These are phyloP conservation scores for Amazonetta brasiliensis DNA, from an alignment of 2,797 vertebrate genomes.

Conservation along the genomic window DNA sequence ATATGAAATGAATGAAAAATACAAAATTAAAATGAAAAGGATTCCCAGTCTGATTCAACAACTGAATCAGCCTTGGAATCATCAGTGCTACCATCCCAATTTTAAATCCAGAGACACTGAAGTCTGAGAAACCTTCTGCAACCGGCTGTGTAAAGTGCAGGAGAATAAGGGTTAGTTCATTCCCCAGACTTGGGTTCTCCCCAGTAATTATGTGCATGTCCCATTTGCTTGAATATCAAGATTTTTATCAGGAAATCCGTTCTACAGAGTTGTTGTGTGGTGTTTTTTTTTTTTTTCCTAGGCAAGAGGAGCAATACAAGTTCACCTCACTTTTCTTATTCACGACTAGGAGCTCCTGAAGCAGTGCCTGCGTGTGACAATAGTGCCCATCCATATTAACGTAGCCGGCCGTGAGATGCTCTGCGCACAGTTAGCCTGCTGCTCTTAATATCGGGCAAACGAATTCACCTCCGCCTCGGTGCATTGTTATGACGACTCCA, in stretches of 20 bases:
- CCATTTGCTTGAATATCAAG: background rate
- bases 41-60: slow-evolving; percentile 75
- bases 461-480: slow-evolving; percentile 85
- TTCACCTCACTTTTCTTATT: slow-evolving; percentile 38
- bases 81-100: slow-evolving; percentile 75
- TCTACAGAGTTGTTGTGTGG: background rate
- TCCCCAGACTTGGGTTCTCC: slow-evolving; percentile 32
- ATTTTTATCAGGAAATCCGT: background rate
- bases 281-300: background rate
- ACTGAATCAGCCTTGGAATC: slow-evolving; percentile 59
- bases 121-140: slow-evolving; percentile 78
- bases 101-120: slow-evolving; percentile 78
- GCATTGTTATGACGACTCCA: slow-evolving; percentile 84
- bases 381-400: slow-evolving; percentile 50
- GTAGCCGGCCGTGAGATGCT: background rate
- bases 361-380: slow-evolving; percentile 58
- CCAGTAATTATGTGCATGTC: background rate
- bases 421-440: slow-evolving; percentile 11
- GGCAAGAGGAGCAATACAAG: background rate
- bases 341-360: slow-evolving; percentile 22
- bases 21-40: background rate
- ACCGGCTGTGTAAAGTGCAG: slow-evolving; percentile 75
- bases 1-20: background rate
- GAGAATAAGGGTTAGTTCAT: slow-evolving; percentile 30
- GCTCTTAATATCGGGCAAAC: slow-evolving; percentile 69